Base-by-base conservation (phyloP, 2,888 invertebrate genomes). In the Tridacna crocea region DNA sequence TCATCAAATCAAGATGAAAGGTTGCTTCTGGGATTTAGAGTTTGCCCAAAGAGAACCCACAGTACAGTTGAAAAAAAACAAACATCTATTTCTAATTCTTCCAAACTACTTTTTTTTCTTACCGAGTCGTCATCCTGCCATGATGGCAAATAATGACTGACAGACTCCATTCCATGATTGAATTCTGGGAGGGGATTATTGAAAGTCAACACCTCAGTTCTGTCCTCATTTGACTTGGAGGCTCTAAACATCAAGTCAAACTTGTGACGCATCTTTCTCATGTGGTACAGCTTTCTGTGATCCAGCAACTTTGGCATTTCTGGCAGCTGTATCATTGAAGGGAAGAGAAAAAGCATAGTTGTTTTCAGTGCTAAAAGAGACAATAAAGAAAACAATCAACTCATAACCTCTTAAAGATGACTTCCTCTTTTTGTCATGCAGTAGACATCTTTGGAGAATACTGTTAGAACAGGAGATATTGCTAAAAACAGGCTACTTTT, bases 181-280 rank as follows among this genome's bases (percentile, higher is more conserved):
- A 92, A 84, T 74, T 91, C 89, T 17, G 93, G 92, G 15, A 92
- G 79, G 8, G 93, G 93, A 84, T 92, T 93, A 85, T 93, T 93
- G 88, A 89, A 90, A 27, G 90, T 85, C n/a, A 93, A 88, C 36
- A 94, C 90, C 36, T 90, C 88, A 17, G 92, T 90, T 24, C 92
- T 81, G 83, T 93, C 93, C 76, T 91, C 87, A 83, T 94, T 93
- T 46, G 83, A 91, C 19, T 88, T 83, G 0, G 93, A 93, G 0
- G 93, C 90, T 26, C 93, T 86, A 80, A 89, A 93, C 94, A 94
- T 94, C 48, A 94, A 84, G 83, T 92, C 92, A 36, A 91, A 87
- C 87, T 92, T 92, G 89, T 92, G 93, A 15, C 90, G 87, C 77
- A 88, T 88, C 75, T 91, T 87, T 24, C 90, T 84, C 0, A 91